Percentiles rank a stretch among this genome's conserved stretches.
These are phyloP conservation scores for Ranitomeya imitator DNA, from an alignment of 2,113 vertebrate genomes.

Conservation along the genomic window DNA sequence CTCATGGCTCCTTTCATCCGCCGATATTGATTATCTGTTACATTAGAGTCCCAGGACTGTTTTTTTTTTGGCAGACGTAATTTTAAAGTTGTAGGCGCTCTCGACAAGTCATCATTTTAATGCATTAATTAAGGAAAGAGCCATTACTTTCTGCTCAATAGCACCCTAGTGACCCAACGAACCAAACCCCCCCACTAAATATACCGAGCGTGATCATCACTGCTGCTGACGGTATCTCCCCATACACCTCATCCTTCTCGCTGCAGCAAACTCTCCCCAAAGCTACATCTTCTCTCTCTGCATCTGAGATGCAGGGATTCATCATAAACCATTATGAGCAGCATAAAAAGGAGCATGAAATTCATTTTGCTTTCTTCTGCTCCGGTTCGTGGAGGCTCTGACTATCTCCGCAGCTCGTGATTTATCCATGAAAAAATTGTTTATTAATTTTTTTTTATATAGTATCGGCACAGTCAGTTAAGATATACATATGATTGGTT, in stretches of 20 bases:
- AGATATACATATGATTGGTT: background rate
- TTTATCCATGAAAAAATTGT: background rate
- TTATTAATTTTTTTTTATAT: background rate
- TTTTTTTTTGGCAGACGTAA: background rate
- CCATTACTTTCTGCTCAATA: background rate
- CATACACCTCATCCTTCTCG: background rate
- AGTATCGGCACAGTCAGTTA: background rate
- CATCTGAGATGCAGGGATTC: constrained; percentile 9
- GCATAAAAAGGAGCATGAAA: constrained; percentile 26
- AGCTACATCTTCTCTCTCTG: constrained; percentile 3
- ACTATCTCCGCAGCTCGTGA: background rate
- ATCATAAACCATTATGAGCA: constrained; percentile 51
- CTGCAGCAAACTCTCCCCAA: constrained; percentile 24
- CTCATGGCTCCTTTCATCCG: constrained; percentile 29
- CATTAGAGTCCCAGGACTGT: background rate
- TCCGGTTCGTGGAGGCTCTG: background rate
- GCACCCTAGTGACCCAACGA: constrained; percentile 22
- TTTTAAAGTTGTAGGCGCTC: constrained; percentile 27
- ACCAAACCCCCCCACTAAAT: background rate
- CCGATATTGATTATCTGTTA: constrained; percentile 41
- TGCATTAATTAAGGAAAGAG: constrained; percentile 31
- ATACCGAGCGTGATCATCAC: constrained; percentile 40
- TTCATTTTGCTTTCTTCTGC: background rate
- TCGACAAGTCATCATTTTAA: constrained; percentile 1
- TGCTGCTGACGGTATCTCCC: constrained; percentile 19